Evolutionary conservation across 2,888 invertebrate genomes (phyloP).

Genomic region (Nematopogon swammerdamellus): DNA sequence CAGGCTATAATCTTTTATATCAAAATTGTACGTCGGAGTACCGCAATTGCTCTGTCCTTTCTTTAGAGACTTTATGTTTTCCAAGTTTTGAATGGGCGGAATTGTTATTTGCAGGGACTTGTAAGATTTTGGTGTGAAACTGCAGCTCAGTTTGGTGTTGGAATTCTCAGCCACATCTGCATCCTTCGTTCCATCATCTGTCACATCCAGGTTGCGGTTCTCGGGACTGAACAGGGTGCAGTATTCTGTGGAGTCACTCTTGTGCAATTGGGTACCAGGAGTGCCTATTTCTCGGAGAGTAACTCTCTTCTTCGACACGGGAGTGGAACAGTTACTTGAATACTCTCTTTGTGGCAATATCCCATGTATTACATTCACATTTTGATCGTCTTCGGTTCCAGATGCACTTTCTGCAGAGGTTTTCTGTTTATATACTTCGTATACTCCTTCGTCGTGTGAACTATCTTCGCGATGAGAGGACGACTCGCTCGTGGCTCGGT

Average conservation of each 20-base stretch:
- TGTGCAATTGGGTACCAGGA: slow-evolving; percentile 29
- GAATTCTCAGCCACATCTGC: slow-evolving; percentile 23
- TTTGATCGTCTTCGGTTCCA: not conserved
- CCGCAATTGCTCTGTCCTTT: slow-evolving; percentile 24
- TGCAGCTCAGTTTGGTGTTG: slow-evolving; percentile 33
- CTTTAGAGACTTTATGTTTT: slow-evolving; percentile 31
- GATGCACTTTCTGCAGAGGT: not conserved
- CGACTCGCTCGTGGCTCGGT: slow-evolving; percentile 19
- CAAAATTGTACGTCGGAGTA: slow-evolving; percentile 33
- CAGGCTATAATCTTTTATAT: slow-evolving; percentile 45
- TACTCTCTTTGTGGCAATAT: slow-evolving; percentile 25
- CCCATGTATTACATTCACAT: not conserved
- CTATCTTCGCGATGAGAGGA: slow-evolving; percentile 30
- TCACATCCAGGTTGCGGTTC: slow-evolving; percentile 19
- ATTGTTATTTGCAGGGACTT: slow-evolving; percentile 46
- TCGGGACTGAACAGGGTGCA: slow-evolving; percentile 47
- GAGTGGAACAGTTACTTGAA: slow-evolving; percentile 42
- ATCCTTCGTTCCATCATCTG: slow-evolving; percentile 23
- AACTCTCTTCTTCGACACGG: slow-evolving; percentile 31
- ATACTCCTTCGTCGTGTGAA: not conserved
- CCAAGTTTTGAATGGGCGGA: slow-evolving; percentile 34
- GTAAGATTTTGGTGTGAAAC: slow-evolving; percentile 47
- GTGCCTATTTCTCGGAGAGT: slow-evolving; percentile 33
- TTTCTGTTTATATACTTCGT: not conserved
- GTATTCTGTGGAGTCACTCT: slow-evolving; percentile 49